phyloP scores from a whole-genome alignment of 2,113 vertebrate species.

The Sorex fumeus region DNA sequence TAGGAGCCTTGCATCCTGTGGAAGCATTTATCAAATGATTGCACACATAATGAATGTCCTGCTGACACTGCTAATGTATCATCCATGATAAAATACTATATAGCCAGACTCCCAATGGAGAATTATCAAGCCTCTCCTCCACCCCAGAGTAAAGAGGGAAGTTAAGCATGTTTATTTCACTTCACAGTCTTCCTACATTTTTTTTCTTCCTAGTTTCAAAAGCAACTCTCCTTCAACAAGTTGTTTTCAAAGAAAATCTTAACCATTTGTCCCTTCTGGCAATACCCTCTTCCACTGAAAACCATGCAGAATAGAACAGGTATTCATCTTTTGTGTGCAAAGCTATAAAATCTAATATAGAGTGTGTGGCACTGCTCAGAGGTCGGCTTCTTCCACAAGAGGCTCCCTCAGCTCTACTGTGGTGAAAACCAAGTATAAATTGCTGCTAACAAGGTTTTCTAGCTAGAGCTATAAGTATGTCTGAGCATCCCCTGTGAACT shows the following conservation, averaged over 20 bases:
- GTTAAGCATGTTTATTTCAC: constrained; percentile 54
- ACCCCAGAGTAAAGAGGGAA: not conserved
- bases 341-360: constrained; percentile 71
- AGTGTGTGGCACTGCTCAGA: constrained; percentile 47
- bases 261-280: constrained; percentile 69
- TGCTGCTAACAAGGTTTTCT: constrained; percentile 68
- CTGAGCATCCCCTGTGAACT: constrained; percentile 63
- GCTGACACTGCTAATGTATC: not conserved
- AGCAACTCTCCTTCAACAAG: constrained; percentile 75
- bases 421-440: constrained; percentile 75
- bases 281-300: constrained; percentile 76
- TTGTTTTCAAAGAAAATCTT: constrained; percentile 79
- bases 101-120: not conserved
- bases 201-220: constrained; percentile 85
- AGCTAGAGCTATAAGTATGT: constrained; percentile 66
- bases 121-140: not conserved
- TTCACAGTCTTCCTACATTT: constrained; percentile 73
- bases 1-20: not conserved
- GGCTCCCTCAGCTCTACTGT: constrained; percentile 67
- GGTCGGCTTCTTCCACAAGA: constrained; percentile 63
- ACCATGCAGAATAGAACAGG: constrained; percentile 85
- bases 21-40: constrained; percentile 47
- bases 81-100: not conserved
- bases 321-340: constrained; percentile 80
- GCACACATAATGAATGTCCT: not conserved